Conservation (phyloP, 37 sponge, comb jelly and placozoan genomes). For the Hormiphora californensis region DNA sequence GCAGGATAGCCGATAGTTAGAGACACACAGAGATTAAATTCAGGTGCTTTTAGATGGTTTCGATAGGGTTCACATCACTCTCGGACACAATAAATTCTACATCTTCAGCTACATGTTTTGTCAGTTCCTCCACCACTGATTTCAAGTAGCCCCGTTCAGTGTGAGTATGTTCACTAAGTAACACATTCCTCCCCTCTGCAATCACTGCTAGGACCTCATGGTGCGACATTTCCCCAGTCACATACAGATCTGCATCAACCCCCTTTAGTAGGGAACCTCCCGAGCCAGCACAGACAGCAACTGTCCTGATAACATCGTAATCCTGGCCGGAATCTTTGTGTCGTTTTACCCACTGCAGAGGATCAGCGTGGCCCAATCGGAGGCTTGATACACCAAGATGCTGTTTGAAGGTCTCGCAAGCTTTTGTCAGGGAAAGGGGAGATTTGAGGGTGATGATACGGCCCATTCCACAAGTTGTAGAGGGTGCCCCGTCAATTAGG, state of each 20-base stretch:
- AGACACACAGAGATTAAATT: too few relatives aligned
- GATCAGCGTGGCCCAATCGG: constrained; percentile 61
- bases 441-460: constrained; percentile 58
- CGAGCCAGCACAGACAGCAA: constrained; percentile 87
- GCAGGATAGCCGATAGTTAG: too few relatives aligned
- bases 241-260: constrained; percentile 65
- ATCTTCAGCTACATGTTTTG: constrained; percentile 28
- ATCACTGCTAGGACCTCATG: constrained; percentile 86
- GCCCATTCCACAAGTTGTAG: too few relatives aligned
- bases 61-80: constrained; percentile 68
- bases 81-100: constrained; percentile 62
- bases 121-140: constrained; percentile 54
- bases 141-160: constrained; percentile 87
- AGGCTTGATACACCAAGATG: constrained; percentile 63
- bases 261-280: constrained; percentile 70
- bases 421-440: constrained; percentile 56
- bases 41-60: constrained; percentile 61
- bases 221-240: constrained; percentile 91
- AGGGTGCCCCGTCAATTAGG: not conserved
- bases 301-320: constrained; percentile 54
- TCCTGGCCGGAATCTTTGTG: not conserved
- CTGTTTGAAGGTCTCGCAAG: constrained; percentile 60
- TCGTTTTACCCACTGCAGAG: not conserved
- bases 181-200: constrained; percentile 64
- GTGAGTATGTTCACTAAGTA: constrained; percentile 91